Evolutionary conservation across 2,797 vertebrate species (phyloP).

Genomic region (Chelon auratus): DNA sequence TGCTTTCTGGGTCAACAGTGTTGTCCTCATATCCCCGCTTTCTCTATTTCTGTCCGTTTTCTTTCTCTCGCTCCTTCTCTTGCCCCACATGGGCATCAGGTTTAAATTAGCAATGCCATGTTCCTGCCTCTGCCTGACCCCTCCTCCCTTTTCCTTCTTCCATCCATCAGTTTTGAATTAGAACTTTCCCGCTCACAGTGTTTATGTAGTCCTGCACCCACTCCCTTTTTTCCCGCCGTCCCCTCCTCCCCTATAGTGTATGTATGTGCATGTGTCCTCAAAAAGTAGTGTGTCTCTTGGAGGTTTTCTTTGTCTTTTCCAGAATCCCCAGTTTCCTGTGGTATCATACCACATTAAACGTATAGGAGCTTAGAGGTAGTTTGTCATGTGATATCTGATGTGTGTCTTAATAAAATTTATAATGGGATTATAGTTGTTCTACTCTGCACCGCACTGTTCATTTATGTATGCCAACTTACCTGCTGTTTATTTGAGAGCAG

Average conservation of each 20-base stretch:
- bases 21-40: slow-evolving; percentile 10
- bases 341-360: background rate
- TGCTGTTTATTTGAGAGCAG: slow-evolving; percentile 40
- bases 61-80: background rate
- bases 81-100: slow-evolving; percentile 30
- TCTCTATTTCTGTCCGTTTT: background rate
- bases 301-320: slow-evolving; percentile 5
- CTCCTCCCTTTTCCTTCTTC: slow-evolving; percentile 9
- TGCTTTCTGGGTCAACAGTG: slow-evolving; percentile 19
- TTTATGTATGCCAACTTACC: slow-evolving; percentile 32
- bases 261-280: background rate
- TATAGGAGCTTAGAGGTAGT: background rate
- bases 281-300: background rate
- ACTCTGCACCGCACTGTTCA: slow-evolving; percentile 20
- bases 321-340: background rate
- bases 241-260: background rate
- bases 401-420: slow-evolving; percentile 26
- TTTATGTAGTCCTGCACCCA: slow-evolving; percentile 28
- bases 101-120: slow-evolving; percentile 54
- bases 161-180: slow-evolving; percentile 66
- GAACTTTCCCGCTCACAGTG: slow-evolving; percentile 43
- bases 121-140: slow-evolving; percentile 8
- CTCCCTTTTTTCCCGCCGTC: background rate
- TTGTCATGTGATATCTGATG: slow-evolving; percentile 18
- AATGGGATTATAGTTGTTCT: slow-evolving; percentile 46